phyloP scores from a whole-genome alignment of 2,888 invertebrate genomes.

The Nasonia oneida region DNA sequence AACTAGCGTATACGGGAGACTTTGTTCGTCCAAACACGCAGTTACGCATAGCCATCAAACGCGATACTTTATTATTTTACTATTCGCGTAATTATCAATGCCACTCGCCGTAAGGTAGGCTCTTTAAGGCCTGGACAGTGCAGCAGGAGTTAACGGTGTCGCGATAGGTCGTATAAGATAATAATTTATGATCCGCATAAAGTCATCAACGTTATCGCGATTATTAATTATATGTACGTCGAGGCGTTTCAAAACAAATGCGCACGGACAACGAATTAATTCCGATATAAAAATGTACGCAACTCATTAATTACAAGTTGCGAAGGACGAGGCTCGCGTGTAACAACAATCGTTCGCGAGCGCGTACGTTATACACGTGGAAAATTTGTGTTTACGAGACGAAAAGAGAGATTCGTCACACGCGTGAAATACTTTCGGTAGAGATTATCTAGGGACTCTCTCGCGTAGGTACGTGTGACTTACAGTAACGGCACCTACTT shows the following conservation, averaged over 20 bases:
- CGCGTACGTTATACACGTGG: neutral
- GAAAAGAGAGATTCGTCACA: neutral
- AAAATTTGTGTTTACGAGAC: neutral
- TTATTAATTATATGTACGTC: neutral
- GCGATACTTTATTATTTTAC: neutral
- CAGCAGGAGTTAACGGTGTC: neutral
- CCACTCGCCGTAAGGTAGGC: neutral
- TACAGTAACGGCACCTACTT: constrained; percentile 19
- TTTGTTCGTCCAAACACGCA: neutral
- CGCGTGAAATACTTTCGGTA: constrained; percentile 3
- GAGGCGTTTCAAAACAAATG: neutral
- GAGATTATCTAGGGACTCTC: constrained; percentile 10
- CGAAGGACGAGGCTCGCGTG: neutral
- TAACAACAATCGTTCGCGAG: neutral
- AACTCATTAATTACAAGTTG: neutral
- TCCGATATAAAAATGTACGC: neutral
- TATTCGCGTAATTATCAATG: neutral
- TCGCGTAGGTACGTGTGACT: neutral
- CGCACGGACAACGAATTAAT: neutral
- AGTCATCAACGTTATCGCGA: neutral
- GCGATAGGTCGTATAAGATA: neutral
- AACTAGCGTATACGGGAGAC: too few relatives aligned
- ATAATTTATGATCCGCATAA: neutral
- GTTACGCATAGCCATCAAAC: neutral
- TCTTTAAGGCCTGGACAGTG: neutral